Base-by-base conservation (phyloP, 2,888 invertebrate species). In the Magallana nippona region DNA sequence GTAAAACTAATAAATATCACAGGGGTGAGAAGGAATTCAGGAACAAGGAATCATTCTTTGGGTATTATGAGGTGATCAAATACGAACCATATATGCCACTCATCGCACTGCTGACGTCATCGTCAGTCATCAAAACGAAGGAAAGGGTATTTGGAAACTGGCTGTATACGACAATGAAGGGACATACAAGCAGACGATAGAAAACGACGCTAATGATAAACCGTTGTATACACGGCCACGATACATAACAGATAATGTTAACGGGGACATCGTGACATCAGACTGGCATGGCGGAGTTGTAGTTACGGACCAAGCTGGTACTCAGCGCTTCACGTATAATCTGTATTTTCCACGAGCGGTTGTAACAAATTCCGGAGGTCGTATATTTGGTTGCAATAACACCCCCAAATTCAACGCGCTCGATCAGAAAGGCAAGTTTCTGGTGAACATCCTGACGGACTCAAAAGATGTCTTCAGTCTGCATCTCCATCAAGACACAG, bases 241-340 rank as follows among this genome's bases (percentile, higher is more conserved):
- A 2, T 71, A 27, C 71, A 32, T 71, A 13, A 71, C 71, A 22
- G 71, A 71, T 2, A 71, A 71, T 22, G 10, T 15, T 1, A 71
- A 71, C 15, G 71, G 11, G 5, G 71, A 71, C 71, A 22, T 71
- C 71, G 71, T 71, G 22, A 27, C 15, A 10, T 71, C 71, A 15
- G 71, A 71, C 13, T 71, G 71, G 71, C 32, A 71, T 27, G 71
- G 71, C 2, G 71, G 71, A 71, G 17, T 71, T 22, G 71, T 71
- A 19, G 71, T 2, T 5, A 71, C 71, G 15, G 15, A 22, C 3
- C 11, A 71, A 8, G 71, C 22, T 32, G 71, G 71, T 13, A 71
- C 22, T 10, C 71, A 71, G 11, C 71, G 27, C 71, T 71, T 71
- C 27, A 71, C 71, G 19, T 71, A 71, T 15, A 71, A 71, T 27